Evolutionary conservation across 2,797 vertebrate species (phyloP), one percentile per base, ranked within the genome.

Genomic region (Ateles fusciceps): DNA sequence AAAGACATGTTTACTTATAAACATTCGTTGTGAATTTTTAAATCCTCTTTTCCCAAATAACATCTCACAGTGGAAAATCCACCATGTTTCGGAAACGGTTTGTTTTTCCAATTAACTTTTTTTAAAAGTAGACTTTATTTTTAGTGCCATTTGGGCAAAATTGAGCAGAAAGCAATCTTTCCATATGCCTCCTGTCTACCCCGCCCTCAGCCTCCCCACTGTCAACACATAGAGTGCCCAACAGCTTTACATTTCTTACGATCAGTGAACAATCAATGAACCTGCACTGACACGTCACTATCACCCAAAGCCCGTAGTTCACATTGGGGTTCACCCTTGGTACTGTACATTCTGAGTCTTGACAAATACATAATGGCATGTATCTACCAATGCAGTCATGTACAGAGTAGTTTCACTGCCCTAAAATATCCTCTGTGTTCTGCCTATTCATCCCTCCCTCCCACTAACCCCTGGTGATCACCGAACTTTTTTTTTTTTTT

Each of bases 61-160:
- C 21, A 39, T 55, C 22, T 52, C 72, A 52, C 36, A 80, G 39
- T 92, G 44, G 72, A n/a, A 94, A 91, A 81, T 21, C 26, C 46
- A 86, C 64, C 74, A 59, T 22, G 12, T 91, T 85, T 84, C 71
- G 88, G 85, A 89, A 68, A 68, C 24, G 68, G 81, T 91, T 92
- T 91, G 55, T 76, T 94, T 95, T 89, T 59, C 52, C 68, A 64
- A n/a, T 50, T 59, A 52, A 42, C 1, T 75, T 74, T 57, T n/a
- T 74, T 74, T 68, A 61, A 6, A 42, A 71, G 75, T 7, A 24
- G 22, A 71, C 44, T 86, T 52, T 61, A 28, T 83, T 91, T 71
- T 71, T 13, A 71, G 39, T 39, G 11, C 68, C 14, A 17, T 81
- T 89, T 28, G 13, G 24, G 33, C 24, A 76, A 61, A 72, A 59